A percentile compares a stretch with the other conserved stretches of the same genome.
These are phyloP conservation scores for Erythrolamprus reginae DNA, from an alignment of 2,113 vertebrate genomes.

Conservation along the genomic window DNA sequence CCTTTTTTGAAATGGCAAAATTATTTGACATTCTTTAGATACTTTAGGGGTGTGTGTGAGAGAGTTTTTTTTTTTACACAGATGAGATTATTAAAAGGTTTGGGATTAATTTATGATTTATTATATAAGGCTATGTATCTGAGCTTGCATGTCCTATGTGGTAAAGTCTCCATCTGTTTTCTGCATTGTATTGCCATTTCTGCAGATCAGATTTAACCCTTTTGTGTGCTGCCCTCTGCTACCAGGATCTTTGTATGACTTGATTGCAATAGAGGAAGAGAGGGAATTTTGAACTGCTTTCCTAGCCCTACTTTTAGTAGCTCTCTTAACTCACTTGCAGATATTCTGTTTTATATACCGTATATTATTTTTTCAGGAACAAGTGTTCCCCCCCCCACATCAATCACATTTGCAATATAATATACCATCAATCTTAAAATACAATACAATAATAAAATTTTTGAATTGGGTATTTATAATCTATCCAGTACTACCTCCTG, in stretches of 20 bases:
- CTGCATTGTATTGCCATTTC: not conserved
- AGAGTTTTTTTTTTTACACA: too few species aligned
- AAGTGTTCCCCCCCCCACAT: too few species aligned
- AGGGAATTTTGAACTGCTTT: not conserved
- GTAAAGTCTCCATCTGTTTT: not conserved
- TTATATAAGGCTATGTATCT: not conserved
- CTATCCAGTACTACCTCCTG: too few species aligned
- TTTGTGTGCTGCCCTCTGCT: not conserved
- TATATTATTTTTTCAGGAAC: too few species aligned
- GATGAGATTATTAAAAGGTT: too few species aligned
- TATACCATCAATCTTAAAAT: too few species aligned
- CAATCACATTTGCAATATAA: too few species aligned
- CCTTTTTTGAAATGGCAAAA: not conserved
- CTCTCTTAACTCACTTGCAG: not conserved
- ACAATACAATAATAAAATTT: too few species aligned
- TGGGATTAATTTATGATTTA: not conserved
- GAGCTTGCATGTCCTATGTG: not conserved
- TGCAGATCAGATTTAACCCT: not conserved
- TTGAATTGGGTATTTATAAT: too few species aligned
- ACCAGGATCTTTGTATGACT: not conserved
- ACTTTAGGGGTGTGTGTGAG: too few species aligned
- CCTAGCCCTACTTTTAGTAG: not conserved
- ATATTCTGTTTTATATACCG: not conserved
- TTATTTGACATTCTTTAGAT: not conserved
- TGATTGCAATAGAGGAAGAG: not conserved